Percentiles rank a stretch among this genome's conserved stretches.
Conservation (phyloP, 2,113 vertebrate genomes). For the Elanus axillaris region DNA sequence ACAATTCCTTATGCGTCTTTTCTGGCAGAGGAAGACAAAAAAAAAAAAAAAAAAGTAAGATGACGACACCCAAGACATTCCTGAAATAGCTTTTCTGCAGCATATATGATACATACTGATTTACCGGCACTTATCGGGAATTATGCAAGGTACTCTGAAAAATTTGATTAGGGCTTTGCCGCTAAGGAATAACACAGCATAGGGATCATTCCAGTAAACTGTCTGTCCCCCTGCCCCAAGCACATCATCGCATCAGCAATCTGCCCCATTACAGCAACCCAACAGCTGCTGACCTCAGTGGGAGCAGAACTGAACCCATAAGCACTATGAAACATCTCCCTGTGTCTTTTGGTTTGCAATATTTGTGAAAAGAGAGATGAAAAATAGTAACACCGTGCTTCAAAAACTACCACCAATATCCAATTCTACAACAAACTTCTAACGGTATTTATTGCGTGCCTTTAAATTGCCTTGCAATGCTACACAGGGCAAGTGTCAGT, state of each 20-base stretch:
- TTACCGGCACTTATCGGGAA: background rate
- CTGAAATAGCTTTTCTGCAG: background rate
- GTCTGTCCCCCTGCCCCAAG: background rate
- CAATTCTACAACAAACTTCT: background rate
- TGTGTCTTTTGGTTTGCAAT: background rate
- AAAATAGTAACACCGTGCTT: fast-evolving
- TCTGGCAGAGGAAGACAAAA: background rate
- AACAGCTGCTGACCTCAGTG: background rate
- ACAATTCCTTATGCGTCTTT: background rate
- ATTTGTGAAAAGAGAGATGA: background rate
- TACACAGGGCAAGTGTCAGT: background rate
- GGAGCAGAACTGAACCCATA: background rate
- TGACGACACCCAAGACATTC: background rate
- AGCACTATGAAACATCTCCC: background rate
- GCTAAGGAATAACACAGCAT: background rate
- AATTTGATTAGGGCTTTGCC: background rate
- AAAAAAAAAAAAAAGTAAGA: background rate
- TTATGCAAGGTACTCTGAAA: background rate
- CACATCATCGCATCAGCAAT: background rate
- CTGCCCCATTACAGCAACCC: background rate
- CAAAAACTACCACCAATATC: background rate
- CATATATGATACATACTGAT: background rate
- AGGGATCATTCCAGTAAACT: background rate
- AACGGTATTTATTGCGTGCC: fast-evolving
- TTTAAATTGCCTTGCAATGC: background rate